Conservation (phyloP, 2,797 vertebrate species). For the Oophaga sylvatica region DNA sequence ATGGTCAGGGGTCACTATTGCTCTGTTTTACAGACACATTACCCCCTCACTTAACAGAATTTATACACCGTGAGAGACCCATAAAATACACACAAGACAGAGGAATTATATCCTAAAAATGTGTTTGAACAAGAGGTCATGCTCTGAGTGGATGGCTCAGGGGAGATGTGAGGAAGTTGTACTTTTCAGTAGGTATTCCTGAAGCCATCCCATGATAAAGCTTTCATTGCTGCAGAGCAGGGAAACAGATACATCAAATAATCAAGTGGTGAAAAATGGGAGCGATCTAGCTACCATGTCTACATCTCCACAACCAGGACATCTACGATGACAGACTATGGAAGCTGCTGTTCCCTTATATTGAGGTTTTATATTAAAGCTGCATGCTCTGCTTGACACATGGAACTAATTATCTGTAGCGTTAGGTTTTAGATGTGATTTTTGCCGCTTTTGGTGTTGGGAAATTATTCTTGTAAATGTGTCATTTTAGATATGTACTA, state of each 20-base stretch:
- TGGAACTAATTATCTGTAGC: slow-evolving; percentile 23
- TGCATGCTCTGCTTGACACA: slow-evolving; percentile 6
- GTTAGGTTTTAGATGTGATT: slow-evolving; percentile 26
- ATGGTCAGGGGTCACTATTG: slow-evolving; percentile 49
- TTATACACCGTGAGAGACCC: slow-evolving; percentile 49
- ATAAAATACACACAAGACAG: slow-evolving; percentile 51
- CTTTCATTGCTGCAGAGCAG: slow-evolving; percentile 16
- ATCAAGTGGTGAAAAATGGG: not conserved
- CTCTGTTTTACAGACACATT: slow-evolving; percentile 47
- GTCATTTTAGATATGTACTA: not conserved
- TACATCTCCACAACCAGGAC: not conserved
- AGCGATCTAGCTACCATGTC: not conserved
- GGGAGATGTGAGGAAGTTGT: slow-evolving; percentile 43
- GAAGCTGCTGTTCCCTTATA: not conserved
- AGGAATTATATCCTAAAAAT: slow-evolving; percentile 52
- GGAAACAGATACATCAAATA: not conserved
- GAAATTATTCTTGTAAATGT: slow-evolving; percentile 24
- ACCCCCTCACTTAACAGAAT: slow-evolving; percentile 48
- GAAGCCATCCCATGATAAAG: slow-evolving; percentile 27
- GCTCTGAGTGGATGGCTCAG: slow-evolving; percentile 36
- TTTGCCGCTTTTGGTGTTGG: slow-evolving; percentile 16
- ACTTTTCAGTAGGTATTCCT: slow-evolving; percentile 47
- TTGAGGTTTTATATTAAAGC: not conserved
- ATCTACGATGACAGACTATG: not conserved
- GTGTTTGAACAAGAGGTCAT: slow-evolving; percentile 56